These are phyloP conservation scores for Cyprinella venusta DNA, from an alignment of 2,797 vertebrate species.

Conservation along the genomic window DNA sequence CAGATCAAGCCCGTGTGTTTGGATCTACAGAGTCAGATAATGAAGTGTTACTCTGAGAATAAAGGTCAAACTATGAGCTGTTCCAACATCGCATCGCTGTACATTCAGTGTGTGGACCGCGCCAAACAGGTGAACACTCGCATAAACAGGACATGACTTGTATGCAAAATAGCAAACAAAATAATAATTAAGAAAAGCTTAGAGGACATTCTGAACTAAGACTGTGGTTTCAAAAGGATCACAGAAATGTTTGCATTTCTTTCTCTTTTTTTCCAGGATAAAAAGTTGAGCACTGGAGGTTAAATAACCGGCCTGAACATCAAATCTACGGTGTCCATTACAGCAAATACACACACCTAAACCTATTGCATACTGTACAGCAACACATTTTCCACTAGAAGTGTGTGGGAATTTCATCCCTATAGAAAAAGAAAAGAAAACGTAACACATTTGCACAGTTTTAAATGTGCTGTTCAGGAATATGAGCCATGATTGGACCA, in stretches of 20 bases:
- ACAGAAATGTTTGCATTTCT: neutral
- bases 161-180: neutral
- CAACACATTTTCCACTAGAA: neutral
- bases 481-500: neutral
- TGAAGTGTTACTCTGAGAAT: conserved; percentile 89
- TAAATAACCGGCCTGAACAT: conserved; percentile 54
- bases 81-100: conserved; percentile 87
- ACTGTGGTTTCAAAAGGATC: neutral
- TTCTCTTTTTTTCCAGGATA: conserved; percentile 57
- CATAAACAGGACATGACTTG: neutral
- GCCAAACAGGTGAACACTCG: conserved; percentile 84
- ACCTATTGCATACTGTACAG: neutral
- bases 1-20: conserved; percentile 84
- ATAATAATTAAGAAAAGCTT: too few relatives aligned
- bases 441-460: neutral
- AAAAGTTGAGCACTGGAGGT: conserved; percentile 69
- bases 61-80: conserved; percentile 87
- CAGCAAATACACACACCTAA: conserved; percentile 23
- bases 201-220: neutral
- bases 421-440: neutral
- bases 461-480: neutral
- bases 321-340: conserved; percentile 19
- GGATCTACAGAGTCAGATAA: conserved; percentile 88
- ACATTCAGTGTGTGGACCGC: conserved; percentile 89
- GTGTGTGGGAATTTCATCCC: neutral